Base-by-base conservation (phyloP, 1,140 invertebrate species). In the Archivesica marissinica region DNA sequence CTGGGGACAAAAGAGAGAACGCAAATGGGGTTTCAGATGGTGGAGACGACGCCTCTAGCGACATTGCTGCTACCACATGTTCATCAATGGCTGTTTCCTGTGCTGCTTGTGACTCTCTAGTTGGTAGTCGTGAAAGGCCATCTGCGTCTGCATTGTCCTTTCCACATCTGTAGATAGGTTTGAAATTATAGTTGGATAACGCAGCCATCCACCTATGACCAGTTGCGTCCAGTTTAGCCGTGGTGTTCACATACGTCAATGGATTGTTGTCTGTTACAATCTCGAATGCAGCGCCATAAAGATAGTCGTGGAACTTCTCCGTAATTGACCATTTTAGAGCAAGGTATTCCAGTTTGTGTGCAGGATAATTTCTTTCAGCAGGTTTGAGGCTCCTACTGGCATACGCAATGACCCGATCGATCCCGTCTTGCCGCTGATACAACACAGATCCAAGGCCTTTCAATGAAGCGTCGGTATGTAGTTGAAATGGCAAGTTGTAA, bases 361-460 rank as follows among this genome's bases (percentile, higher is more conserved):
- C 54, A 25, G 68, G 78, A 82, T 88, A 86, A 44, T 86, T 86
- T 41, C 77, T 68, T 72, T 88, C 87, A 23, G 79, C n/a, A n/a
- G 72, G 47, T 4, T 44, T 79, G 6, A 89, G 64, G 35, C 76
- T 64, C 23, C 86, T 66, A 33, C 76, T 82, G 17, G 81, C 86
- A 75, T 82, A 82, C 1, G 78, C 85, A 47, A 83, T 88, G 4
- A 84, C 78, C 11, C 61, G 13, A 35, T 61, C 17, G 28, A 61
- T 35, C 9, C 80, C 85, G 2, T 80, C 72, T 47, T 83, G 79
- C 0, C 47, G 39, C 28, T 82, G 66, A 23, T 82, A 82, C 15
- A 85, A 38, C 1, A 85, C 80, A 54, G 79, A 79, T n/a, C 85
- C 85, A 9, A 87, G 33, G 9, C 85, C 80, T 38, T n/a, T 17